A percentile compares a stretch with the other conserved stretches of the same genome.
phyloP scores from a whole-genome alignment of 2,113 vertebrate genomes.

The Strix aluco region DNA sequence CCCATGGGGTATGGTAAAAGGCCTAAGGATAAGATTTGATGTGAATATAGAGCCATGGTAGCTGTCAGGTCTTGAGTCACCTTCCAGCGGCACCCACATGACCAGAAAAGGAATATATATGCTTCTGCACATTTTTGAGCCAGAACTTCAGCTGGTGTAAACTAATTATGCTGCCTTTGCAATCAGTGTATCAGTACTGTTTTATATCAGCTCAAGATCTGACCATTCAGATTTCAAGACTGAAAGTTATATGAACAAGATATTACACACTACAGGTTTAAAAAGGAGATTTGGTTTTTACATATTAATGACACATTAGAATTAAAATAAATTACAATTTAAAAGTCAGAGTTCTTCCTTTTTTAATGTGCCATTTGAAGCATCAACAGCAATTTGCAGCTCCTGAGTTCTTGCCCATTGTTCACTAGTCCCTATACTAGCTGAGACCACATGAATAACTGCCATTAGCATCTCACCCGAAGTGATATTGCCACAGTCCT shows the following conservation, averaged over 20 bases:
- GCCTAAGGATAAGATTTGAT: constrained; percentile 27
- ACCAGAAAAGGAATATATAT: not conserved
- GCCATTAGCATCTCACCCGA: not conserved
- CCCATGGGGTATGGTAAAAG: not conserved
- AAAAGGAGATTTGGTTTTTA: not conserved
- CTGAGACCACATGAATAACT: not conserved
- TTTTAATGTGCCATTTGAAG: not conserved
- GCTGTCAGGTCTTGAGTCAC: constrained; percentile 5
- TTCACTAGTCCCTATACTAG: not conserved
- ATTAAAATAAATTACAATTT: not conserved
- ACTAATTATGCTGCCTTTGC: not conserved
- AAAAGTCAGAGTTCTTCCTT: not conserved
- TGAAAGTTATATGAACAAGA: not conserved
- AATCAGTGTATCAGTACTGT: not conserved
- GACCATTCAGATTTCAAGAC: not conserved
- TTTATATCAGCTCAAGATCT: not conserved
- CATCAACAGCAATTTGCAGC: not conserved
- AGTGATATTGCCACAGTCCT: not conserved
- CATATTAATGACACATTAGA: not conserved
- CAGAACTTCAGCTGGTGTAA: not conserved
- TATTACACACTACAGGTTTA: not conserved
- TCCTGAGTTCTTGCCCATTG: not conserved
- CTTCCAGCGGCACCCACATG: not conserved
- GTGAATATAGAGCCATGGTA: not conserved
- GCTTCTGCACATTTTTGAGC: not conserved